Base-by-base conservation (phyloP, 2,888 invertebrate genomes). In the Phyto melanocephala region DNA sequence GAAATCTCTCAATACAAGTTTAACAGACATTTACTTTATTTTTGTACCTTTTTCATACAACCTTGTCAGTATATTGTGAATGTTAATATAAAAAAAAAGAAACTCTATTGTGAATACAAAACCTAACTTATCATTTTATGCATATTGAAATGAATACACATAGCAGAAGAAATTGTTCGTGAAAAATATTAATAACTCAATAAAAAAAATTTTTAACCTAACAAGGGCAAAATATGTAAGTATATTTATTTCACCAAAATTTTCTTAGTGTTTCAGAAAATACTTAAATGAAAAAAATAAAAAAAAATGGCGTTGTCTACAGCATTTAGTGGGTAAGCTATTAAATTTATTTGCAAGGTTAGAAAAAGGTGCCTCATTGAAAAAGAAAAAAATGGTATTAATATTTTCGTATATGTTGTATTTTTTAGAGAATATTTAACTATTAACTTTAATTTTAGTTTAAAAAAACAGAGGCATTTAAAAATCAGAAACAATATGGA, bases 391-490 rank as follows among this genome's bases (percentile, higher is more conserved):
- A 24, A 37, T 37, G 13, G 37, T 50, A 50, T 22, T 3, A 20
- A 15, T 4, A 10, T 20, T 20, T 58, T 17, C 6, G 10, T 56
- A 33, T 35, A 58, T 20, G n/a, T 37, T 58, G 58, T 17, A 35
- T 17, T 35, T n/a, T 11, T 37, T 6, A 20, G 40, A 58, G 60
- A 37, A 40, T 40, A 40, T 40, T 13, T 20, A 22, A 54, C n/a
- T 47, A 37, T 17, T 10, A 17, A 6, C 33, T 62, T 52, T 54
- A 1, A 28, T 77, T 80, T 52, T 62, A 80, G 83, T 72, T 82
- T 33, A 58, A 37, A 74, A 20, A 8, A 50, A 15, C n/a, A 22
- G 11, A 20, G 33, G 76, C 11, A 4, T 11, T 22, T 40, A 54
- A 37, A 33, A 67, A 60, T 45, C n/a, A 11, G 20, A 35, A 72